phyloP scores from a whole-genome alignment of 2,888 invertebrate species.

The Oscheius sp. region DNA sequence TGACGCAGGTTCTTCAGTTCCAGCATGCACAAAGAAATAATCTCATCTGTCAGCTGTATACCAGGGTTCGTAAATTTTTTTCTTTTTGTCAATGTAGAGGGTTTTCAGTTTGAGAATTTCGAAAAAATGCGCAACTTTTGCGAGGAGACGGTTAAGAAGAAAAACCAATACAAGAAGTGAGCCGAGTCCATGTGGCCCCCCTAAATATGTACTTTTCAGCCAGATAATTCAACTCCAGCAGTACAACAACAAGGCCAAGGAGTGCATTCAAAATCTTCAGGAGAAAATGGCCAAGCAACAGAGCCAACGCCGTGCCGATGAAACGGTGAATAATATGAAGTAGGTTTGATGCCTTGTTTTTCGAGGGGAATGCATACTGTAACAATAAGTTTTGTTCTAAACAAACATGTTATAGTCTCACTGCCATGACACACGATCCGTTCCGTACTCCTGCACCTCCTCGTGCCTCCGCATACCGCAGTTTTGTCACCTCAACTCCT shows the following conservation, averaged over 20 bases:
- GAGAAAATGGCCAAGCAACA: conserved; percentile 5
- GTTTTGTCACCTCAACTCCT: conserved; percentile 30
- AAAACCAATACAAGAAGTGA: conserved; percentile 28
- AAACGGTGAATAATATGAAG: conserved; percentile 12
- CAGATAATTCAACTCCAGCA: conserved; percentile 22
- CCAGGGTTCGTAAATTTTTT: background rate
- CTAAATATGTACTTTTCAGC: background rate
- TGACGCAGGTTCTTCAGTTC: conserved; percentile 16
- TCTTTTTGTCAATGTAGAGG: background rate
- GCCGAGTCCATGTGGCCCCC: background rate
- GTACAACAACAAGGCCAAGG: conserved; percentile 15
- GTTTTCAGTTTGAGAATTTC: conserved; percentile 21
- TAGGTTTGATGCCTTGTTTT: background rate
- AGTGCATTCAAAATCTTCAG: conserved; percentile 5
- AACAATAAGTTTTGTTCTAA: no score
- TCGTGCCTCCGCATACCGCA: background rate
- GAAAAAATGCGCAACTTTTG: conserved; percentile 29
- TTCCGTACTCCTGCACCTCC: conserved; percentile 26
- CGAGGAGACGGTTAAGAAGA: conserved; percentile 19
- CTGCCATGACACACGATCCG: conserved; percentile 31
- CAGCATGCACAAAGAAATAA: conserved; percentile 20
- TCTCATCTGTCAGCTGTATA: conserved; percentile 16
- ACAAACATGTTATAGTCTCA: conserved; percentile 4
- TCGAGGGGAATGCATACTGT: background rate
- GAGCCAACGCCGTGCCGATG: background rate